These are phyloP conservation scores for Coracias cyanogaster DNA, from an alignment of 2,797 vertebrate genomes.

Conservation along the genomic window DNA sequence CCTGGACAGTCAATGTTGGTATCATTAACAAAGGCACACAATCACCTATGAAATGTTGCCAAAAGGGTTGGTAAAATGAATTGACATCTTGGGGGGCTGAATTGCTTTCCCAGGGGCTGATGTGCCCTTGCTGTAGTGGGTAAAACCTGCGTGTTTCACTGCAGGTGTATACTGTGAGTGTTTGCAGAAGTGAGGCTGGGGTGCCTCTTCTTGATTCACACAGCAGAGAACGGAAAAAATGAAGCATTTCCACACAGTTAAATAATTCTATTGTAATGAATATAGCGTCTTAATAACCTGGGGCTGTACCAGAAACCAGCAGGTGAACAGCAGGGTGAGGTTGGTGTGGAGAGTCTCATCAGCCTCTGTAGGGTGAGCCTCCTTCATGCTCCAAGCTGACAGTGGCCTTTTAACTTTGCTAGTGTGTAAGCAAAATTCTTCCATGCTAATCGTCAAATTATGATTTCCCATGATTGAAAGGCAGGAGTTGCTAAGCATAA, in stretches of 20 bases:
- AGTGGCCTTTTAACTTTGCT: conserved; percentile 19
- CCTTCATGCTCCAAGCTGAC: background rate
- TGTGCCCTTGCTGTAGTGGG: background rate
- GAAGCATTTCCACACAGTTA: background rate
- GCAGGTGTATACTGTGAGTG: background rate
- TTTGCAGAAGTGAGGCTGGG: background rate
- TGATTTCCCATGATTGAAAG: conserved; percentile 30
- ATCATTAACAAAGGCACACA: background rate
- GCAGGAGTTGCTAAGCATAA: conserved; percentile 25
- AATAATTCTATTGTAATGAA: background rate
- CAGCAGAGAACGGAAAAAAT: background rate
- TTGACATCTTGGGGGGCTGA: background rate
- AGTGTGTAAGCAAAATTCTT: background rate
- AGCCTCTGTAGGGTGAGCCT: background rate
- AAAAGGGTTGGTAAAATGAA: background rate
- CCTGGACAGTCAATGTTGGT: background rate
- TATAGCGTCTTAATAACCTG: background rate
- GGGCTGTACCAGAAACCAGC: background rate
- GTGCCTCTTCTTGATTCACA: background rate
- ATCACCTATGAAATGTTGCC: background rate
- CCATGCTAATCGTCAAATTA: background rate
- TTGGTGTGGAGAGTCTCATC: background rate
- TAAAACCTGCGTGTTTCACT: background rate
- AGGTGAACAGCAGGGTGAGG: background rate
- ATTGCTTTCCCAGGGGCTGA: background rate